Conservation (phyloP, 2,888 invertebrate species). For the Sphaerophoria taeniata region DNA sequence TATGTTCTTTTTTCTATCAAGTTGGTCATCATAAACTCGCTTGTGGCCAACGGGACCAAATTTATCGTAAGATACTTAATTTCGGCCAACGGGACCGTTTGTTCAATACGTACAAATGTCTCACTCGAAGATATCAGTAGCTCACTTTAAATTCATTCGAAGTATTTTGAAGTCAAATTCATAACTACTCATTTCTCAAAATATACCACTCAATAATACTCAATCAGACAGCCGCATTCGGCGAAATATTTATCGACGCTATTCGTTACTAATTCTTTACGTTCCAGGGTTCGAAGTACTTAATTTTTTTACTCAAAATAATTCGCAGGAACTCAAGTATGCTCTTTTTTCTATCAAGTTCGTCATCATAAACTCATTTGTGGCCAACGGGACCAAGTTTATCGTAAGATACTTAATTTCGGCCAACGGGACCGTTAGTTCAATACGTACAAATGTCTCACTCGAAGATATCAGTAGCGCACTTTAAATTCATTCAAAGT, state of each 20-base stretch:
- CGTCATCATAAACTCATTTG: neutral
- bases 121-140: neutral
- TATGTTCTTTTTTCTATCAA: neutral
- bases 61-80: neutral
- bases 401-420: neutral
- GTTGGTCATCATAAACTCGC: neutral
- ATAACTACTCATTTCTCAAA: too few species aligned
- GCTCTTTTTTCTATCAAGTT: neutral
- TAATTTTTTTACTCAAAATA: neutral
- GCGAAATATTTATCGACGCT: too few species aligned
- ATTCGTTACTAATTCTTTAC: too few species aligned
- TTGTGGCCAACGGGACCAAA: neutral
- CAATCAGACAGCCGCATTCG: too few species aligned
- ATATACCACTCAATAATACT: neutral
- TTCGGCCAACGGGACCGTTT: neutral
- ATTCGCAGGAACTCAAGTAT: neutral
- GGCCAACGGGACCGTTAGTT: neutral
- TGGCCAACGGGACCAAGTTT: neutral
- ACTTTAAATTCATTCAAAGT: neutral
- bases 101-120: neutral
- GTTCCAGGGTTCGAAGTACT: too few species aligned
- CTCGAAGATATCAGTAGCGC: neutral
- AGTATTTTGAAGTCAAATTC: too few species aligned
- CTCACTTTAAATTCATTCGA: neutral
- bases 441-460: neutral